phyloP scores from a whole-genome alignment of 2,797 vertebrate genomes.

The Menidia menidia region DNA sequence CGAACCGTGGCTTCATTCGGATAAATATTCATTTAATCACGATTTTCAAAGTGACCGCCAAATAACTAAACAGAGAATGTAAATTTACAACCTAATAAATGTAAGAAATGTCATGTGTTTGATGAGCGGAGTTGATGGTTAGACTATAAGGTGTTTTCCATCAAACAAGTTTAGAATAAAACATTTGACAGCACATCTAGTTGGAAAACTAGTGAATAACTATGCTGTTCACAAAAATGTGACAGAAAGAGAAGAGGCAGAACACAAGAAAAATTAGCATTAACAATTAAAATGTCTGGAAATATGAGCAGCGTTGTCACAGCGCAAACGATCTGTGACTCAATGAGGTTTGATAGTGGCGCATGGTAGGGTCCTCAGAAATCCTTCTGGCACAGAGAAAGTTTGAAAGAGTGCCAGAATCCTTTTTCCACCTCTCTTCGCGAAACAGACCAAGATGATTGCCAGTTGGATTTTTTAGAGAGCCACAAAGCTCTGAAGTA shows the following conservation, averaged over 20 bases:
- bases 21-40: too few species aligned
- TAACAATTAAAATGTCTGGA: constrained; percentile 28
- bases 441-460: constrained; percentile 39
- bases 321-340: constrained; percentile 6
- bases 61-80: too few species aligned
- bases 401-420: constrained; percentile 43
- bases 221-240: constrained; percentile 1
- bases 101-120: too few species aligned
- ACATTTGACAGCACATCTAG: constrained; percentile 5
- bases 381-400: constrained; percentile 34
- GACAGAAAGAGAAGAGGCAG: constrained; percentile 14
- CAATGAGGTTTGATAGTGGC: constrained; percentile 39
- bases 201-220: constrained; percentile 9
- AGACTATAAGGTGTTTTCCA: background rate
- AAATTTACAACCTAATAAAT: too few species aligned
- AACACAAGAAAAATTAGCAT: constrained; percentile 32
- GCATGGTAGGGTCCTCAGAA: constrained; percentile 31
- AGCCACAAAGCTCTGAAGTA: constrained; percentile 43
- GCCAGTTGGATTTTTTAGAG: constrained; percentile 44
- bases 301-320: constrained; percentile 39
- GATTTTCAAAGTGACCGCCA: too few species aligned
- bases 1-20: too few species aligned
- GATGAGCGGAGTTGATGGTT: background rate
- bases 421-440: constrained; percentile 33
- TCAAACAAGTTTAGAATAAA: background rate